Conservation (phyloP, 2,888 invertebrate species). For the Pandemis corylana region DNA sequence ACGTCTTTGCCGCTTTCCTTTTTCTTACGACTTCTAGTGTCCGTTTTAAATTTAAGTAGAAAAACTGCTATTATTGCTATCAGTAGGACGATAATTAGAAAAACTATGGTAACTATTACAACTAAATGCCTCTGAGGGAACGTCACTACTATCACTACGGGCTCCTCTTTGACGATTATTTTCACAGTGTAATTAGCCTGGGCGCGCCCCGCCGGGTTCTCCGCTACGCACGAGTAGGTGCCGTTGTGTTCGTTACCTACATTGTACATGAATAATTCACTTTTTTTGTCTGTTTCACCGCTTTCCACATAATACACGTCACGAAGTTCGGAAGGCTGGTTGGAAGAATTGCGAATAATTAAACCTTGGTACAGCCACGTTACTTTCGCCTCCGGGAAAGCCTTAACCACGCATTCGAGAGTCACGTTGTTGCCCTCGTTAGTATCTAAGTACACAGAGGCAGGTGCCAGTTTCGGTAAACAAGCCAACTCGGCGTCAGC, state of each 20-base stretch:
- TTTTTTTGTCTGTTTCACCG: slow-evolving; percentile 89
- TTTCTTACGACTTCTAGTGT: slow-evolving; percentile 79
- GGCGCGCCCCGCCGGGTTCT: slow-evolving; percentile 92
- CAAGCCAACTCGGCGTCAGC: slow-evolving; percentile 91
- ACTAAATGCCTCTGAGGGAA: slow-evolving; percentile 90
- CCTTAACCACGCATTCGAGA: slow-evolving; percentile 91
- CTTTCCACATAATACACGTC: slow-evolving; percentile 90
- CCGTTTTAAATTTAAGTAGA: slow-evolving; percentile 83
- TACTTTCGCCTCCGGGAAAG: slow-evolving; percentile 92
- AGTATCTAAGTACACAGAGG: slow-evolving; percentile 90
- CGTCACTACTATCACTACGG: slow-evolving; percentile 87
- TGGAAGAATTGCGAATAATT: slow-evolving; percentile 90
- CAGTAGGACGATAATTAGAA: slow-evolving; percentile 87
- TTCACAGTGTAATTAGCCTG: slow-evolving; percentile 93
- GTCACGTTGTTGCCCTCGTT: slow-evolving; percentile 93
- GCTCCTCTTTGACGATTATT: slow-evolving; percentile 90
- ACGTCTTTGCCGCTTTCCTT: slow-evolving; percentile 87
- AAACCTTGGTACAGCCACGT: slow-evolving; percentile 94
- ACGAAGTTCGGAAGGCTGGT: slow-evolving; percentile 87
- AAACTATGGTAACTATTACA: slow-evolving; percentile 87
- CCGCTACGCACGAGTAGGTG: slow-evolving; percentile 93
- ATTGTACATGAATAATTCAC: slow-evolving; percentile 91
- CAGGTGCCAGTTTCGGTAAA: slow-evolving; percentile 90
- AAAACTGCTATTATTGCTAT: slow-evolving; percentile 88
- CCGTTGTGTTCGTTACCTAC: slow-evolving; percentile 93